Percentiles rank a stretch among this genome's conserved stretches.
These are phyloP conservation scores for Smittia sp. DNA, from an alignment of 2,888 invertebrate species.

Conservation along the genomic window DNA sequence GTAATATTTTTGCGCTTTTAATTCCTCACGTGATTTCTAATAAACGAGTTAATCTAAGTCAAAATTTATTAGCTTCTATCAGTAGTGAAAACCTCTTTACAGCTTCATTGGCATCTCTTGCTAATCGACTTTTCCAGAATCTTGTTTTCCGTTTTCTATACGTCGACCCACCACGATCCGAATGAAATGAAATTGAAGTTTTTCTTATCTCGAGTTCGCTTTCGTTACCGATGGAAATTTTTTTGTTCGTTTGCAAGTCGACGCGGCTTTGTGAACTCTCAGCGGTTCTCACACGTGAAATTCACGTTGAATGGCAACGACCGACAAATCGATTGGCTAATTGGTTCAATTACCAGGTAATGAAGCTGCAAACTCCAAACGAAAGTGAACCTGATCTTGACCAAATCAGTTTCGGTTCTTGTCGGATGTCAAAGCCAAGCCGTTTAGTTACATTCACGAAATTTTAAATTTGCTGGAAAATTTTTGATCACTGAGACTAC, in stretches of 20 bases:
- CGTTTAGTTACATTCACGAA: not conserved
- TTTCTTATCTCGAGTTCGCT: not conserved
- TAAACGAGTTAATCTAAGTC: too few species aligned
- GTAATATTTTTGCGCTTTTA: too few species aligned
- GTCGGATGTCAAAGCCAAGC: not conserved
- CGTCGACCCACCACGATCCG: not conserved
- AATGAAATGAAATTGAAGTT: not conserved
- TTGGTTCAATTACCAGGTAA: not conserved
- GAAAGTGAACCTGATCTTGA: not conserved
- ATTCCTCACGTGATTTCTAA: too few species aligned
- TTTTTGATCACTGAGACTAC: not conserved
- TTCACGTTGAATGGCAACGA: not conserved
- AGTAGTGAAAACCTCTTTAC: too few species aligned
- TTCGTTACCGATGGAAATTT: not conserved
- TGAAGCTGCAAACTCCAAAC: not conserved
- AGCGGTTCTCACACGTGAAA: conserved; percentile 8
- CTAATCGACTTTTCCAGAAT: too few species aligned
- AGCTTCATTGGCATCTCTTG: too few species aligned
- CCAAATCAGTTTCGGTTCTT: not conserved
- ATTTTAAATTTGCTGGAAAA: not conserved
- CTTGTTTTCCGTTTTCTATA: not conserved
- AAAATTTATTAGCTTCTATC: too few species aligned
- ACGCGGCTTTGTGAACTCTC: not conserved
- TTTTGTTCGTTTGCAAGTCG: not conserved
- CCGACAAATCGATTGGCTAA: not conserved